Conservation (phyloP, 2,113 vertebrate genomes). For the Diadophis punctatus region DNA sequence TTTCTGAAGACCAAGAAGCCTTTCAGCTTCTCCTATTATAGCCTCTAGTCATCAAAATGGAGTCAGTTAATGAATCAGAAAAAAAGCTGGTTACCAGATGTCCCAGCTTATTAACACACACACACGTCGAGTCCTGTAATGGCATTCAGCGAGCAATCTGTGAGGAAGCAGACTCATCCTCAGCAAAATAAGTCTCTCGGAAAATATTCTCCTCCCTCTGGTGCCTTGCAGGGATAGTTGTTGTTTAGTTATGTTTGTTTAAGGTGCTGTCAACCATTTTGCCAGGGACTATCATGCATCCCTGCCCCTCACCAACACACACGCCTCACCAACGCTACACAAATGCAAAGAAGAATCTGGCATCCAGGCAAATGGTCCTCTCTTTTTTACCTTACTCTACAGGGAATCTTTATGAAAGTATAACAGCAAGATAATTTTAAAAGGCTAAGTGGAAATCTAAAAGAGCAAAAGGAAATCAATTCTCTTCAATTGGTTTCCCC, state of each 20-base stretch:
- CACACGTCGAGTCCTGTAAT: conserved; percentile 72
- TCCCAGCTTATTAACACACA: conserved; percentile 82
- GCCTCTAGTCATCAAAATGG: conserved; percentile 74
- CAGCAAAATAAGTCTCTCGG: conserved; percentile 49
- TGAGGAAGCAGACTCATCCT: conserved; percentile 57
- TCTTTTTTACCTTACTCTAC: conserved; percentile 20
- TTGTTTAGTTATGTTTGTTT: conserved; percentile 18
- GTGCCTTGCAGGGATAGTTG: conserved; percentile 35
- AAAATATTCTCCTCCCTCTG: conserved; percentile 51
- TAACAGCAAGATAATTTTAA: conserved; percentile 6
- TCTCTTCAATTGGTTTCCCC: conserved; percentile 72
- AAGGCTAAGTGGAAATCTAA: conserved; percentile 61
- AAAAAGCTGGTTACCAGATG: conserved; percentile 90
- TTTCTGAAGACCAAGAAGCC: conserved; percentile 68
- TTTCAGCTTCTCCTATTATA: conserved; percentile 59
- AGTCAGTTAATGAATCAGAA: conserved; percentile 89
- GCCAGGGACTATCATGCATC: not conserved
- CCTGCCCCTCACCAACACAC: not conserved
- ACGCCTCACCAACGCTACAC: not conserved
- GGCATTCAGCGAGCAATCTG: conserved; percentile 75
- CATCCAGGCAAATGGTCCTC: conserved; percentile 11
- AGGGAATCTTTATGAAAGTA: conserved; percentile 47
- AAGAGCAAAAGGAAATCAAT: conserved; percentile 65
- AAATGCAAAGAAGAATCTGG: conserved; percentile 14
- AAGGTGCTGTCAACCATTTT: conserved; percentile 36